Base-by-base conservation (phyloP, 2,797 vertebrate genomes). In the Chelon auratus region DNA sequence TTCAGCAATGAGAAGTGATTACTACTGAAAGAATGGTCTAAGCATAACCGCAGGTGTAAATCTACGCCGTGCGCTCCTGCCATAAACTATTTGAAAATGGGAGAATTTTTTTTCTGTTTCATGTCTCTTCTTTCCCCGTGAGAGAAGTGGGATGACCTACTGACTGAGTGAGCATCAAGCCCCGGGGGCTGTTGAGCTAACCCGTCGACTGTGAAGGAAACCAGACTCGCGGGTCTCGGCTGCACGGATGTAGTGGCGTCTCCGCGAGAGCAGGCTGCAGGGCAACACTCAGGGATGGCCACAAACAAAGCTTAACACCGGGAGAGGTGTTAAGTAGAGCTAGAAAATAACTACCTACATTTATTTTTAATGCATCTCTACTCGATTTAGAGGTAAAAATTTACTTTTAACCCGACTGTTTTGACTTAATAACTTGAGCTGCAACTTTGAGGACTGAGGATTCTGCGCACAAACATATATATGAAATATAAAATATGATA, bases 201-300 rank as follows among this genome's bases (percentile, higher is more conserved):
- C 55, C 67, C 48, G 78, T 51, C 36, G 0, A n/a, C 43, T 52
- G 20, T 53, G 76, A 89, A 54, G 65, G 42, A 77, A 80, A 67
- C 37, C 87, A 87, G 85, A 79, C 71, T 54, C 51, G 0, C 30
- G 37, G 68, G 62, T 71, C 48, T 18, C n/a, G 2, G 4, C 63
- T 15, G 37, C 58, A 33, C 43, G 24, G 36, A 62, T 9, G 45
- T 20, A 52, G 48, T 36, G 30, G 45, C 4, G 13, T 71, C 67
- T 72, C 0, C 8, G 26, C 33, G 47, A 22, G 26, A 62, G 56
- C 22, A 36, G 53, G 72, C 22, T 43, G 62, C 33, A 37, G 18
- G 57, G 48, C 3, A 12, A 54, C 12, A 17, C 48, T 54, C 37
- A 33, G 14, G 3, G 3, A 20, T 20, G 3, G 45, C 14, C 15